A percentile compares a stretch with the other conserved stretches of the same genome.
Conservation (phyloP, 1,140 invertebrate genomes). For the Drosophila orena region DNA sequence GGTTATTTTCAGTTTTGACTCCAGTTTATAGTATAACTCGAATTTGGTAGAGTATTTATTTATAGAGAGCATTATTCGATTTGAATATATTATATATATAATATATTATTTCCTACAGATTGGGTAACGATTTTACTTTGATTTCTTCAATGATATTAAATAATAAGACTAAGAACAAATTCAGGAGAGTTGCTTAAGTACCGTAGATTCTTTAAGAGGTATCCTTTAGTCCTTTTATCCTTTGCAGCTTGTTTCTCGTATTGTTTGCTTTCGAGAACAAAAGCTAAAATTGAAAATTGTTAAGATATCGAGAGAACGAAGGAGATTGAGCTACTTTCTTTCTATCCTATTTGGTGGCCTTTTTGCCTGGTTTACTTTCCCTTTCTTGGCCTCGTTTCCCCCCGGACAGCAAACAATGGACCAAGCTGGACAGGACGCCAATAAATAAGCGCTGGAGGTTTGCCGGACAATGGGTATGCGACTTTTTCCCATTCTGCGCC, state of each 20-base stretch:
- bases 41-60: too few species aligned
- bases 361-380: conserved; percentile 79
- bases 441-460: conserved; percentile 73
- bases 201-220: background rate
- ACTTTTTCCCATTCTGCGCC: conserved; percentile 38
- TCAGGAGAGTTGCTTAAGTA: too few species aligned
- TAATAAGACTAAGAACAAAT: too few species aligned
- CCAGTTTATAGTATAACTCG: too few species aligned
- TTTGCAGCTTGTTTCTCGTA: conserved; percentile 27
- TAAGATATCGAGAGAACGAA: conserved; percentile 62
- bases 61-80: too few species aligned
- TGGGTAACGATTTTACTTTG: too few species aligned
- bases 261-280: conserved; percentile 72
- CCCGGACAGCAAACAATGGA: conserved; percentile 64
- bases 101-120: too few species aligned
- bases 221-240: background rate
- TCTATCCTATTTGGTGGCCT: conserved; percentile 71
- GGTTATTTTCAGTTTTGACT: too few species aligned
- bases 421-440: conserved; percentile 66
- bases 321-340: conserved; percentile 67
- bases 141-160: too few species aligned
- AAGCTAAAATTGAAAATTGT: conserved; percentile 83
- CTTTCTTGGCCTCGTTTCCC: conserved; percentile 43
- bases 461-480: conserved; percentile 49
- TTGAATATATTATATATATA: too few species aligned